These are phyloP conservation scores for Thereva unica DNA, from an alignment of 2,888 invertebrate genomes.

Conservation along the genomic window DNA sequence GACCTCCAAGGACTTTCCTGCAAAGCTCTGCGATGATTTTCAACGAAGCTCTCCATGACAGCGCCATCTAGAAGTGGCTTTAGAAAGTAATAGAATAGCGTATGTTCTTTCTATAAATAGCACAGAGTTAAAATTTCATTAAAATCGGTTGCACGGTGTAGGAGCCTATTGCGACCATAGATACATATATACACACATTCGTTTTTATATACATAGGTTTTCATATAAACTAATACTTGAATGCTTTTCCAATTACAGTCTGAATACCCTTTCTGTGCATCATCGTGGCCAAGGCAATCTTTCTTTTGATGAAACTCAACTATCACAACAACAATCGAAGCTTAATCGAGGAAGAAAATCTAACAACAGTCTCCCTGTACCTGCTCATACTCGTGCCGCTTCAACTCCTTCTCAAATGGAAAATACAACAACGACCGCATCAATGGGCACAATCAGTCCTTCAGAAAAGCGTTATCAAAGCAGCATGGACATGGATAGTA, in stretches of 20 bases:
- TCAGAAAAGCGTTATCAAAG: conserved; percentile 51
- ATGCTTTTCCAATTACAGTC: conserved; percentile 21
- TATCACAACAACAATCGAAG: conserved; percentile 50
- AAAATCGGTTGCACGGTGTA: too few species aligned
- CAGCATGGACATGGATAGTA: conserved; percentile 43
- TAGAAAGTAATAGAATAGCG: too few species aligned
- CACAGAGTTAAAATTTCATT: too few species aligned
- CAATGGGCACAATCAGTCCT: conserved; percentile 43
- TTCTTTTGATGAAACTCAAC: conserved; percentile 39
- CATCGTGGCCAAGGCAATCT: conserved; percentile 29
- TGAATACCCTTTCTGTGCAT: conserved; percentile 26
- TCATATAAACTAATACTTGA: too few species aligned
- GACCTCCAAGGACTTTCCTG: too few species aligned
- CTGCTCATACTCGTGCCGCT: conserved; percentile 55
- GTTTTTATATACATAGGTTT: too few species aligned
- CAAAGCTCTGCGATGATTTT: too few species aligned
- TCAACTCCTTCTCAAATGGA: conserved; percentile 58
- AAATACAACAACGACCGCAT: conserved; percentile 46
- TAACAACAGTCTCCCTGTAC: conserved; percentile 54
- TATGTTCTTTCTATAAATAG: too few species aligned
- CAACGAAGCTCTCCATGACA: too few species aligned
- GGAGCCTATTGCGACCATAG: too few species aligned
- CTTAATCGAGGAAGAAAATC: conserved; percentile 54
- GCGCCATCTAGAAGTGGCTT: too few species aligned
- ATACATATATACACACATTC: too few species aligned